A percentile compares a stretch with the other conserved stretches of the same genome.
Evolutionary conservation across 2,797 vertebrate species (phyloP).

Genomic region (Halcyon badia): DNA sequence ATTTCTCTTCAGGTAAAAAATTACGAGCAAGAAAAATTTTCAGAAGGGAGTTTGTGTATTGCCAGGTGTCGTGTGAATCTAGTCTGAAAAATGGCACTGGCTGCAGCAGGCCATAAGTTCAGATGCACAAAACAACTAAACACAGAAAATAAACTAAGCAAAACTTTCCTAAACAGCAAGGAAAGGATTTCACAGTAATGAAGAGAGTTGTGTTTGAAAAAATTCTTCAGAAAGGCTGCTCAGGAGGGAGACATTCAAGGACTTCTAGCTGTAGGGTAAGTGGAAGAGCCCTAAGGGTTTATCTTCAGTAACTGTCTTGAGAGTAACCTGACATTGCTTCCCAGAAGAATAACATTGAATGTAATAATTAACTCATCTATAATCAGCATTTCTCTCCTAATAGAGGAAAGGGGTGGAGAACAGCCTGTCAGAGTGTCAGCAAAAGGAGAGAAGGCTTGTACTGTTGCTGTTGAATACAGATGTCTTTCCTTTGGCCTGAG

Average conservation of each 20-base stretch:
- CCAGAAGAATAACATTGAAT: background rate
- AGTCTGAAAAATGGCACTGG: background rate
- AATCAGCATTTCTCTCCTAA: background rate
- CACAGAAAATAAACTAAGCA: background rate
- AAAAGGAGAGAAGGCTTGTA: slow-evolving; percentile 19
- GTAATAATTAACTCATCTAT: slow-evolving; percentile 1
- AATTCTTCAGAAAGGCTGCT: background rate
- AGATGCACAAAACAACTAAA: background rate
- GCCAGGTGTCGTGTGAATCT: background rate
- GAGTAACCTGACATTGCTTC: background rate
- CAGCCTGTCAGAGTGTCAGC: background rate
- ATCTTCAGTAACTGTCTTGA: background rate
- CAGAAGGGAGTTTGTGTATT: background rate
- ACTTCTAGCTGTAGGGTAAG: background rate
- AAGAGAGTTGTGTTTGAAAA: background rate
- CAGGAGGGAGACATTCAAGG: background rate
- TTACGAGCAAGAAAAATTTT: background rate
- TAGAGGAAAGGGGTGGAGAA: background rate
- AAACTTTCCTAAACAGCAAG: background rate
- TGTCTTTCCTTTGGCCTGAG: background rate
- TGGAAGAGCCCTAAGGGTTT: background rate
- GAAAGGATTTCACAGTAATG: background rate
- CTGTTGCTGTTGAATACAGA: slow-evolving; percentile 7
- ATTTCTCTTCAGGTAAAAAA: too few relatives aligned
- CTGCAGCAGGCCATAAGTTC: background rate